Percentiles rank a stretch among this genome's conserved stretches.
phyloP scores from a whole-genome alignment of 2,888 invertebrate species.

The Falcaria lacertinaria region DNA sequence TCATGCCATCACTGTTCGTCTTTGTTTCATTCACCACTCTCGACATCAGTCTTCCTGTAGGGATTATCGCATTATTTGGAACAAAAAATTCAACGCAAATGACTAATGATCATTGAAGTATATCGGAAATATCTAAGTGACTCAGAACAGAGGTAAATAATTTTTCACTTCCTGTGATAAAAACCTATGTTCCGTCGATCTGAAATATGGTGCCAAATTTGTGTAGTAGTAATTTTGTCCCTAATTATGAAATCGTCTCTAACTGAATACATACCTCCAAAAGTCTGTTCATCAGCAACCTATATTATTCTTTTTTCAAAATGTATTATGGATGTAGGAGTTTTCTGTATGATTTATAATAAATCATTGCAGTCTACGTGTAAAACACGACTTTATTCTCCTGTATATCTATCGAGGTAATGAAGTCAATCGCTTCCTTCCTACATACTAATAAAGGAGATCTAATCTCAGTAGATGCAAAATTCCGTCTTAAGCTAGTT shows the following conservation, averaged over 20 bases:
- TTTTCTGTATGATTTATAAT: too few species aligned
- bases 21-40: too few species aligned
- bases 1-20: background rate
- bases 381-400: background rate
- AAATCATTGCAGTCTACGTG: too few species aligned
- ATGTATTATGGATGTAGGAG: too few species aligned
- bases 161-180: conserved; percentile 65
- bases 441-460: conserved; percentile 48
- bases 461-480: conserved; percentile 35
- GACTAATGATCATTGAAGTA: conserved; percentile 45
- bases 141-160: conserved; percentile 55
- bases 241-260: too few species aligned
- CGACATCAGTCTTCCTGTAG: too few species aligned
- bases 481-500: conserved; percentile 43
- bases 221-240: too few species aligned
- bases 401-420: conserved; percentile 12
- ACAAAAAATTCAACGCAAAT: conserved; percentile 23
- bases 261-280: too few species aligned
- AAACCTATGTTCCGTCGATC: too few species aligned
- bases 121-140: conserved; percentile 50
- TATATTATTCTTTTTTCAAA: too few species aligned
- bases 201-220: too few species aligned
- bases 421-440: conserved; percentile 40
- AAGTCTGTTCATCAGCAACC: too few species aligned
- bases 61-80: conserved; percentile 9